Evolutionary conservation across 1,140 invertebrate genomes (phyloP).

Genomic region (Anastatus disparis): DNA sequence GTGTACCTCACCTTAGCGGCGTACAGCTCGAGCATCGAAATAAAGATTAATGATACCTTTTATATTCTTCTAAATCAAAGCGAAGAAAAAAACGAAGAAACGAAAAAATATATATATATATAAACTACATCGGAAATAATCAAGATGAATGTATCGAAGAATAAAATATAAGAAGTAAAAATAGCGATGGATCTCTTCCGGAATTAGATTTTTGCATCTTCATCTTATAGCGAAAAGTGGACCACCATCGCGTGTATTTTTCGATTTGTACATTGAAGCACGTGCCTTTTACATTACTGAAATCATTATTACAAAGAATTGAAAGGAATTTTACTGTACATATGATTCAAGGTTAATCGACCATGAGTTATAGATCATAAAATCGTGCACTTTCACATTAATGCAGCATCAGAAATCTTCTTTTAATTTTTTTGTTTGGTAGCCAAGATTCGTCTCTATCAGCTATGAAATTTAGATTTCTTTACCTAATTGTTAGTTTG

Average conservation of each 20-base stretch:
- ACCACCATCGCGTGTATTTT: background rate
- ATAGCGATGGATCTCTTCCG: too few species aligned
- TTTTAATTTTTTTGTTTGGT: background rate
- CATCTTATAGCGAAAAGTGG: too few species aligned
- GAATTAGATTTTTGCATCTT: constrained; percentile 5
- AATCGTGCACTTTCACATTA: background rate
- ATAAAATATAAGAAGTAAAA: too few species aligned
- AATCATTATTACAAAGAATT: constrained; percentile 18
- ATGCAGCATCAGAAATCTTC: background rate
- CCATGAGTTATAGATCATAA: background rate
- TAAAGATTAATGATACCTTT: too few species aligned
- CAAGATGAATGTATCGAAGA: too few species aligned
- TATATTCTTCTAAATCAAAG: background rate
- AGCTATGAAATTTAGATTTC: background rate
- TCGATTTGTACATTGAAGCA: background rate
- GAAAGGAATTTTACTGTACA: background rate
- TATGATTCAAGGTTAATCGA: constrained; percentile 34
- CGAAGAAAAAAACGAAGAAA: background rate
- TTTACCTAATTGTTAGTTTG: background rate
- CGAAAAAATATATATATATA: too few species aligned
- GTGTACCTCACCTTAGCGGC: background rate
- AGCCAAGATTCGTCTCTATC: background rate
- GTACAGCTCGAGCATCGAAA: background rate
- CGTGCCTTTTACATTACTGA: constrained; percentile 5
- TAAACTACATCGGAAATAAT: too few species aligned